Evolutionary conservation across 23 tunicate species (phyloP), one percentile per base, ranked within the genome.

Genomic region (Halocynthia aurantium): DNA sequence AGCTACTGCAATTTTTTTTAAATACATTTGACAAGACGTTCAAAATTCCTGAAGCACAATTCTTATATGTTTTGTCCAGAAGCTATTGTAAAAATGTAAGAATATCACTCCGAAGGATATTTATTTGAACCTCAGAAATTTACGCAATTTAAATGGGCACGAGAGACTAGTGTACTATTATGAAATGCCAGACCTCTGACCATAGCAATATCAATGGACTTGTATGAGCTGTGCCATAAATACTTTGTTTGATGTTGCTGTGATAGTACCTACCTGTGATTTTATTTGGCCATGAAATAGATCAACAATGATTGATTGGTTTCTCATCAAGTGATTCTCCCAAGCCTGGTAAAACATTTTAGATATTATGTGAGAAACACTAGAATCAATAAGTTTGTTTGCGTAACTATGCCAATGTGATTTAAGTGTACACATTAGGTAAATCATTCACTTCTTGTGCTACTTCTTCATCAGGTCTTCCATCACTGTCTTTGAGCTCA

Each of bases 381-480:
- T 5, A 58, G n/a, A 13, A 13, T 4, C 63, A 58, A 13, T 13
- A 58, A 13, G 17, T 58, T n/a, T 13, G 17, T 13, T n/a, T 58
- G 17, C 63, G 17, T 13, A 13, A 58, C 15, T 58, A 13, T 58
- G 15, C 17, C 17, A 58, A 13, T 13, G 4, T n/a, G 17, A 15
- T 58, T 58, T 58, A 58, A 58, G 17, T 1, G 17, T 13, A 58
- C 17, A n/a, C 63, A 58, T 13, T 4, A 58, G 63, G 63, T 58
- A 58, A 31, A 10, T 17, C 21, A 80, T 71, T 8, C 54, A 92
- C 98, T 83, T 96, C 99, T 63, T 89, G 88, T 8, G 99, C 96
- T 40, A 96, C 99, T 74, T 83, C 96, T 62, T 89, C 88, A 80
- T 96, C 96, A 7, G 99, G 99, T 58, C 99, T 63, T 8, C 96